phyloP scores from a whole-genome alignment of 2,113 vertebrate genomes.

The Bettongia penicillata region DNA sequence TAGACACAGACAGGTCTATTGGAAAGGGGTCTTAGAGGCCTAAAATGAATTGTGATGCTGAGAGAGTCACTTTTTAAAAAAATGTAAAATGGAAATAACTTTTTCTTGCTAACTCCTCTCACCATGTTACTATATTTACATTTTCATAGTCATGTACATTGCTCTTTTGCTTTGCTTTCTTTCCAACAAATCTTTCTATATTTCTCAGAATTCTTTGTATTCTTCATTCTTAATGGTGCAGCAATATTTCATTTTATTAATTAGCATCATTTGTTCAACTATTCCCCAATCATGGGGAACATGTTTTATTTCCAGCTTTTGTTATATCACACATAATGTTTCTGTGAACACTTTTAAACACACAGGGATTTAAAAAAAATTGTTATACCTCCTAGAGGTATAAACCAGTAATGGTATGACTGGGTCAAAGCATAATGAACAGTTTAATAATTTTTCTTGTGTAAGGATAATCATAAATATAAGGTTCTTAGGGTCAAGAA shows the following conservation, averaged over 20 bases:
- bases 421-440: not conserved
- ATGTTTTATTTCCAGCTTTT: not conserved
- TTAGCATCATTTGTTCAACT: not conserved
- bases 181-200: not conserved
- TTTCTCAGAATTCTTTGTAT: not conserved
- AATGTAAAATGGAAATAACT: not conserved
- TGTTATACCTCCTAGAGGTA: not conserved
- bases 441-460: not conserved
- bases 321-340: not conserved
- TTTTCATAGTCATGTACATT: not conserved
- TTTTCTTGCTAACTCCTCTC: not conserved
- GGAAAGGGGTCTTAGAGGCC: not conserved
- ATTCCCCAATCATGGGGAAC: not conserved
- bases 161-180: not conserved
- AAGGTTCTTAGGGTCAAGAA: not conserved
- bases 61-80: not conserved
- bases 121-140: not conserved
- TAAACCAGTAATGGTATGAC: not conserved
- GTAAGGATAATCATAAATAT: not conserved
- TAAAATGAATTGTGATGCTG: not conserved
- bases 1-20: not conserved
- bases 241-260: not conserved
- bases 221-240: not conserved
- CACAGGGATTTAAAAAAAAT: not conserved
- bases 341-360: not conserved